Percentiles rank a stretch among this genome's conserved stretches.
phyloP scores from a whole-genome alignment of 2,113 vertebrate genomes.

The Prunella fulvescens region DNA sequence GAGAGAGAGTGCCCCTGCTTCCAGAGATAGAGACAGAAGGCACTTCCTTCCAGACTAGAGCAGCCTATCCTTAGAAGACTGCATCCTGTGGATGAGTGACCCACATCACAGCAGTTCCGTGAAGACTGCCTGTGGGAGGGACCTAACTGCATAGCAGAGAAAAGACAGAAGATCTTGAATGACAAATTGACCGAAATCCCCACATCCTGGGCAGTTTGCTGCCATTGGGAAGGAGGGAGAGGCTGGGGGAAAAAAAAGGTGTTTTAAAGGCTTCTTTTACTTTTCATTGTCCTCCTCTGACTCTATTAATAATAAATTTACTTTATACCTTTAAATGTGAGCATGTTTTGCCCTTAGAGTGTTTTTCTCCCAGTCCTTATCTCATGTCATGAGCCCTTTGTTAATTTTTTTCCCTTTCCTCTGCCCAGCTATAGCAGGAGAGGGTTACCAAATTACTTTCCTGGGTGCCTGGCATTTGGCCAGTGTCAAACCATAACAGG shows the following conservation, averaged over 20 bases:
- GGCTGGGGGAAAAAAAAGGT: no score
- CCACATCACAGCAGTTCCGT: neutral
- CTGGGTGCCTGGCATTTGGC: neutral
- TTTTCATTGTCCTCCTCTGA: neutral
- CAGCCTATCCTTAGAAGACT: neutral
- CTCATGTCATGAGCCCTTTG: neutral
- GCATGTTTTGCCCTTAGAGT: neutral
- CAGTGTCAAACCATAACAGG: neutral
- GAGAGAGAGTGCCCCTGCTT: neutral
- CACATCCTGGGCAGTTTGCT: rapidly evolving
- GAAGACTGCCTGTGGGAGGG: neutral
- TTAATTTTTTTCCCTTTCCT: neutral
- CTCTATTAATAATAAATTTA: neutral
- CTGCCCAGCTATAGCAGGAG: neutral
- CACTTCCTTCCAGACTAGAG: neutral
- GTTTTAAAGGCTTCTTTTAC: neutral
- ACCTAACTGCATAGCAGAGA: neutral
- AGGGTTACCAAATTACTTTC: neutral
- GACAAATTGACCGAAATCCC: neutral
- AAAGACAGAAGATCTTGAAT: no score
- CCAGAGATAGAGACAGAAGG: neutral
- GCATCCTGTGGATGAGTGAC: rapidly evolving
- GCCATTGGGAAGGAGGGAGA: neutral
- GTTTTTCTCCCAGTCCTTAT: neutral
- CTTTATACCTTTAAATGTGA: neutral